Conservation (phyloP, 2,888 invertebrate genomes). For the Agrochola circellaris region DNA sequence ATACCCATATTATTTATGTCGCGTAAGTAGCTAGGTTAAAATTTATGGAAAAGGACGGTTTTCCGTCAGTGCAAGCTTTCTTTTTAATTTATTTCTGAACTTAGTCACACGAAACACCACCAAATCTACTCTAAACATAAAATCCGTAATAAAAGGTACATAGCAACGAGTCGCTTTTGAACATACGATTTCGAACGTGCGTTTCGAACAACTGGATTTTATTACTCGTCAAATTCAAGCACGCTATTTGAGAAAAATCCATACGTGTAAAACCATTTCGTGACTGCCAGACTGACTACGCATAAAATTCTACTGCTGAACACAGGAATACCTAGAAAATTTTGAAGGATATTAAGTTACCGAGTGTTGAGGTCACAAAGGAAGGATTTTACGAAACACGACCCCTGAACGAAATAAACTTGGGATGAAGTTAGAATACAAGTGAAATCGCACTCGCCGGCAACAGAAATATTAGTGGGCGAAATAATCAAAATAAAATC, state of each 20-base stretch:
- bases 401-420: too few relatives aligned
- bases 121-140: neutral
- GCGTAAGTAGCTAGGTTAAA: neutral
- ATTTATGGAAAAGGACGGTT: neutral
- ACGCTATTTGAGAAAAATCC: slow-evolving; percentile 15
- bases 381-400: neutral
- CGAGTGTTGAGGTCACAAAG: neutral
- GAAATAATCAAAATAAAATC: neutral
- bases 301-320: neutral
- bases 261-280: neutral
- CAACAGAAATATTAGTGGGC: neutral
- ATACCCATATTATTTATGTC: neutral
- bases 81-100: neutral
- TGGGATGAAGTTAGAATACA: too few relatives aligned
- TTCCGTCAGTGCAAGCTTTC: neutral
- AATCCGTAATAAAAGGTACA: neutral
- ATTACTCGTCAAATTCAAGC: slow-evolving; percentile 19
- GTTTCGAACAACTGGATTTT: slow-evolving; percentile 28
- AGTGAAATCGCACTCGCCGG: neutral
- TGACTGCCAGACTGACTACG: neutral
- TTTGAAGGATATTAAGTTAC: neutral
- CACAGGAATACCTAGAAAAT: neutral
- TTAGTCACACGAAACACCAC: too few relatives aligned
- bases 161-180: neutral
- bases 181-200: slow-evolving; percentile 16